Evolutionary conservation across 2,113 vertebrate species (phyloP).

Genomic region (Daphoenositta chrysoptera): DNA sequence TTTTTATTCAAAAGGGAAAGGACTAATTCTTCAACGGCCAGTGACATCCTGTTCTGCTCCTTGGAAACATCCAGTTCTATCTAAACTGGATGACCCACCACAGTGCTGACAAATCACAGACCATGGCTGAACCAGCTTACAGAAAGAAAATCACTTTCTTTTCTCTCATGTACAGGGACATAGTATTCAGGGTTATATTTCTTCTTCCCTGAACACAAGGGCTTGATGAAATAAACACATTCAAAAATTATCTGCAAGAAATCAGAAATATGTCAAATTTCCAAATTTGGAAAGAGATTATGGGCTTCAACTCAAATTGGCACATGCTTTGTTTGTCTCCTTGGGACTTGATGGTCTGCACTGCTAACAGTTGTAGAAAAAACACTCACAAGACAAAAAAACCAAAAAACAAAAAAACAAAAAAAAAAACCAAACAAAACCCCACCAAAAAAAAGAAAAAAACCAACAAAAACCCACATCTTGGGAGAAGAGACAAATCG

Average conservation of each 20-base stretch:
- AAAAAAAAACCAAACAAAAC: no score
- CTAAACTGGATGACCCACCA: background rate
- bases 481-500: background rate
- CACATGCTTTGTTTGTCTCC: constrained; percentile 45
- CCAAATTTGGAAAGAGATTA: constrained; percentile 42
- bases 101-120: constrained; percentile 10
- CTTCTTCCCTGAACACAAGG: background rate
- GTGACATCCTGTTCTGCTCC: background rate
- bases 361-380: constrained; percentile 21
- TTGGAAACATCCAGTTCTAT: background rate
- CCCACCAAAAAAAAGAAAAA: no score
- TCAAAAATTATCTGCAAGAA: constrained; percentile 37
- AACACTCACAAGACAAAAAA: constrained; percentile 2
- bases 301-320: constrained; percentile 55
- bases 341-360: background rate
- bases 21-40: background rate
- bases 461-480: no score
- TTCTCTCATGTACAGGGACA: background rate
- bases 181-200: background rate
- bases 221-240: constrained; percentile 36
- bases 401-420: no score
- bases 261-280: constrained; percentile 43
- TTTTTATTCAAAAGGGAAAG: constrained; percentile 1
- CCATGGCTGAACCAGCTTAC: background rate
- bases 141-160: background rate